Conservation (phyloP, 2,113 vertebrate genomes). For the Hemicordylus capensis region DNA sequence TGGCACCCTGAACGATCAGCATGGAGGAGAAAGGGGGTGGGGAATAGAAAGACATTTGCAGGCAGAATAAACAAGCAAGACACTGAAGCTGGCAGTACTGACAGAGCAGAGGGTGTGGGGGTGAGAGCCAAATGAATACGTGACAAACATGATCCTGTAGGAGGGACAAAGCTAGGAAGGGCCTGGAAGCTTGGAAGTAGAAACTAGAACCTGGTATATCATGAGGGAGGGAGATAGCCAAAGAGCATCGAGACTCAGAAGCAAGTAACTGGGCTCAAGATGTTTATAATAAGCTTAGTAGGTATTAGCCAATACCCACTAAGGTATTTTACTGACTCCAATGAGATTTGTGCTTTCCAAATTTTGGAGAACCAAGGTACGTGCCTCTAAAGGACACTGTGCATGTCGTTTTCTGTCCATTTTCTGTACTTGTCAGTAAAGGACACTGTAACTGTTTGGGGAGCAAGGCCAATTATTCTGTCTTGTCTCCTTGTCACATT, state of each 20-base stretch:
- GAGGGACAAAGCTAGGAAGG: neutral
- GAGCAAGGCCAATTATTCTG: neutral
- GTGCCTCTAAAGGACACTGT: too few relatives aligned
- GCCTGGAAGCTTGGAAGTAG: neutral
- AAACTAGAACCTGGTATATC: neutral
- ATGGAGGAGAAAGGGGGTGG: neutral
- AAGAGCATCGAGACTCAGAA: neutral
- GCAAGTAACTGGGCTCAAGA: neutral
- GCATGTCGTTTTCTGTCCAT: neutral
- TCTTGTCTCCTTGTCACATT: neutral
- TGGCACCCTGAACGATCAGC: slow-evolving; percentile 11
- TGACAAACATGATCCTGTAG: slow-evolving; percentile 9
- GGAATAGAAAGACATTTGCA: slow-evolving; percentile 12
- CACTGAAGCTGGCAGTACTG: slow-evolving; percentile 12
- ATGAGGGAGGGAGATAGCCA: neutral
- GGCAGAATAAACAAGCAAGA: slow-evolving; percentile 18
- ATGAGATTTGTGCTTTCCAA: neutral
- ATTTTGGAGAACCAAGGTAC: neutral
- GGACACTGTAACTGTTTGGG: neutral
- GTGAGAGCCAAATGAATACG: slow-evolving; percentile 23
- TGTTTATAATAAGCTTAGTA: neutral
- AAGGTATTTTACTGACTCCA: neutral
- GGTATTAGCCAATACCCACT: neutral
- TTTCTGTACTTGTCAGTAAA: neutral
- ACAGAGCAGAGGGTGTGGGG: slow-evolving; percentile 36